Conservation (phyloP, 2,113 vertebrate species). For the Myotis yumanensis region DNA sequence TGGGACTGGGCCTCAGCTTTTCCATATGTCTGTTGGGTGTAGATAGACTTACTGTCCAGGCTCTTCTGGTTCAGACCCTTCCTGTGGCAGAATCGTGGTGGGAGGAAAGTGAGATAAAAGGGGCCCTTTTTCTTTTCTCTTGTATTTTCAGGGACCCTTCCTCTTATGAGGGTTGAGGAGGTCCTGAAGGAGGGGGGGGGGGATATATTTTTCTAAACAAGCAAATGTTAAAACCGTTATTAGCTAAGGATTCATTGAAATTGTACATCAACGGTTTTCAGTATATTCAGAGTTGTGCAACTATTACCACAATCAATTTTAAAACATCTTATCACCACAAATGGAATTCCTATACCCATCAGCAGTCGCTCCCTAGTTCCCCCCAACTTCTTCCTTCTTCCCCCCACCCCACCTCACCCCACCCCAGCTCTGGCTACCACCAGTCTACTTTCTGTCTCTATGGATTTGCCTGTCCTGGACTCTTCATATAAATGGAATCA, state of each 20-base stretch:
- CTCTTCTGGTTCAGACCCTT: not conserved
- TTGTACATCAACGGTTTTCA: not conserved
- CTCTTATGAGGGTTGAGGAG: not conserved
- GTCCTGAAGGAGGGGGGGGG: not conserved
- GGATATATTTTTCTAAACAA: not conserved
- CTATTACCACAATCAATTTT: not conserved
- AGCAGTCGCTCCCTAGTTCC: not conserved
- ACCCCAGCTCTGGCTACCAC: not conserved
- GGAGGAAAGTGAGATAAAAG: not conserved
- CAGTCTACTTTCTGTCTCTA: not conserved
- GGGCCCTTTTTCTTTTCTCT: not conserved
- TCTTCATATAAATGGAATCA: not conserved
- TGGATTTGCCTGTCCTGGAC: not conserved
- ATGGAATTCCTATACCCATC: not conserved
- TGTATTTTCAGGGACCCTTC: not conserved
- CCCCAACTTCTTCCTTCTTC: not conserved
- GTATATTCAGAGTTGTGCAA: not conserved
- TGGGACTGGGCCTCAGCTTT: not conserved
- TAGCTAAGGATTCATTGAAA: not conserved
- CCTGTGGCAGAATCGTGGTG: not conserved
- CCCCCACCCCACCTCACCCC: not conserved
- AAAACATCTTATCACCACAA: not conserved
- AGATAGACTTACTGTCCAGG: not conserved
- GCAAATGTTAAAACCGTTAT: not conserved
- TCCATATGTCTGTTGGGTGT: not conserved